A percentile compares a stretch with the other conserved stretches of the same genome.
phyloP scores from a whole-genome alignment of 2,113 vertebrate species.

The Typhlomys cinereus region DNA sequence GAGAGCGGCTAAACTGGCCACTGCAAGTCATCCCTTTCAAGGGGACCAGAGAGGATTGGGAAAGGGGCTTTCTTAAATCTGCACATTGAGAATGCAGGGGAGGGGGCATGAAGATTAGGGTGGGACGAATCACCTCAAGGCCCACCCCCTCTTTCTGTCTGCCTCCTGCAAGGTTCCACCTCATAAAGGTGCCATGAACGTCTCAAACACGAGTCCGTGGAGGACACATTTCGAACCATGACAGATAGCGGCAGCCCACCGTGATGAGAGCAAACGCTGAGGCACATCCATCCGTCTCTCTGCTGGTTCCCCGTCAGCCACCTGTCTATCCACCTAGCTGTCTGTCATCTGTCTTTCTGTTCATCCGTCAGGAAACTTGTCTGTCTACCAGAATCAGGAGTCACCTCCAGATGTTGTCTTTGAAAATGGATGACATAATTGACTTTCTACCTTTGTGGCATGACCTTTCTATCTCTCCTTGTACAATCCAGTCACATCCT shows the following conservation, averaged over 20 bases:
- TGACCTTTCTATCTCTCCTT: not conserved
- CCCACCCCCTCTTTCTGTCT: too few species aligned
- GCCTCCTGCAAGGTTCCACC: too few species aligned
- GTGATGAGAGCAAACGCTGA: too few species aligned
- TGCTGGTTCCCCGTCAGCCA: too few species aligned
- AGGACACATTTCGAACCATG: too few species aligned
- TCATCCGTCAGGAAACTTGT: too few species aligned
- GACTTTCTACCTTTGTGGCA: not conserved
- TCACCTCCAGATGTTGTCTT: not conserved
- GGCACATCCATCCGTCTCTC: too few species aligned
- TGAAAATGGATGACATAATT: not conserved
- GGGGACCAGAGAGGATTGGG: slow-evolving; percentile 83
- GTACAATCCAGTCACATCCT: rapidly evolving
- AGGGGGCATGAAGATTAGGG: slow-evolving; percentile 80
- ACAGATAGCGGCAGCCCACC: too few species aligned
- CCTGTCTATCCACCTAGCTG: not conserved
- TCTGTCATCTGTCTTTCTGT: not conserved
- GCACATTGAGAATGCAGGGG: slow-evolving; percentile 80
- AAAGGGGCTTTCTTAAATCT: slow-evolving; percentile 84
- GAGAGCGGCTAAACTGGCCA: too few species aligned
- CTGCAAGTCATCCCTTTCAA: slow-evolving; percentile 85
- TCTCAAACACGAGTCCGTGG: too few species aligned
- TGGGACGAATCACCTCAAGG: too few species aligned
- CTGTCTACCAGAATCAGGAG: not conserved
- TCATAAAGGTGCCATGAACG: too few species aligned